A percentile compares a stretch with the other conserved stretches of the same genome.
phyloP scores from a whole-genome alignment of 2,888 invertebrate genomes.

The Drosophila borborema region DNA sequence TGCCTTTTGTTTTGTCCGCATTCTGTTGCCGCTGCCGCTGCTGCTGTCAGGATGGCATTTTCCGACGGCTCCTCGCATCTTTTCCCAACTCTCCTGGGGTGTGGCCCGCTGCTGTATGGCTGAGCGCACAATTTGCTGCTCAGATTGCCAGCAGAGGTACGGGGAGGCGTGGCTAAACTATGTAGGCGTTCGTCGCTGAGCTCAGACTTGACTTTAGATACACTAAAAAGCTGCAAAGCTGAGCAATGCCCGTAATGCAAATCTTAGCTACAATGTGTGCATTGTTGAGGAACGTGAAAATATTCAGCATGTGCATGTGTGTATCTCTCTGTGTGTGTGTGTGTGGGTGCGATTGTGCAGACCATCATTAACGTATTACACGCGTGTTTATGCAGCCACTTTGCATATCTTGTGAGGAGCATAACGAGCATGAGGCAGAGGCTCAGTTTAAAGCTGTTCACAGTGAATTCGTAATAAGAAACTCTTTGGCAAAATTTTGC shows the following conservation, averaged over 20 bases:
- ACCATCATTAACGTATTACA: slow-evolving; percentile 75
- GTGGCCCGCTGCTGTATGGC: slow-evolving; percentile 44
- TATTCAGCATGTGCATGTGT: slow-evolving; percentile 2
- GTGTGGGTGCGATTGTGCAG: slow-evolving; percentile 14
- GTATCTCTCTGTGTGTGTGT: not conserved
- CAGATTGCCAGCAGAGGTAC: slow-evolving; percentile 60
- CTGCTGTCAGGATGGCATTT: slow-evolving; percentile 39
- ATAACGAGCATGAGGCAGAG: not conserved
- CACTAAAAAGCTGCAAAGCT: slow-evolving; percentile 48
- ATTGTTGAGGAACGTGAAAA: slow-evolving; percentile 15
- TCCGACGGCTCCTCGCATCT: not conserved
- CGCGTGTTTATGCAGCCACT: slow-evolving; percentile 69
- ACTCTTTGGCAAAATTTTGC: slow-evolving; percentile 2
- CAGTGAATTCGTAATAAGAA: slow-evolving; percentile 26
- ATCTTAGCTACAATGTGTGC: slow-evolving; percentile 72
- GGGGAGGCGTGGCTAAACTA: slow-evolving; percentile 1
- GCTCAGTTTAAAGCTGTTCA: slow-evolving; percentile 29
- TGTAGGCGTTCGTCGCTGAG: slow-evolving; percentile 33
- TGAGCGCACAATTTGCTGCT: slow-evolving; percentile 73
- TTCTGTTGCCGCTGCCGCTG: not conserved
- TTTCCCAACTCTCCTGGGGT: slow-evolving; percentile 9
- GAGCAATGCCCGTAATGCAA: slow-evolving; percentile 73
- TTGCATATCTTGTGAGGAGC: slow-evolving; percentile 49
- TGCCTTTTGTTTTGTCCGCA: slow-evolving; percentile 72
- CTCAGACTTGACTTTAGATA: slow-evolving; percentile 51